phyloP scores from a whole-genome alignment of 2,888 invertebrate species.

The Hydraecia micacea region DNA sequence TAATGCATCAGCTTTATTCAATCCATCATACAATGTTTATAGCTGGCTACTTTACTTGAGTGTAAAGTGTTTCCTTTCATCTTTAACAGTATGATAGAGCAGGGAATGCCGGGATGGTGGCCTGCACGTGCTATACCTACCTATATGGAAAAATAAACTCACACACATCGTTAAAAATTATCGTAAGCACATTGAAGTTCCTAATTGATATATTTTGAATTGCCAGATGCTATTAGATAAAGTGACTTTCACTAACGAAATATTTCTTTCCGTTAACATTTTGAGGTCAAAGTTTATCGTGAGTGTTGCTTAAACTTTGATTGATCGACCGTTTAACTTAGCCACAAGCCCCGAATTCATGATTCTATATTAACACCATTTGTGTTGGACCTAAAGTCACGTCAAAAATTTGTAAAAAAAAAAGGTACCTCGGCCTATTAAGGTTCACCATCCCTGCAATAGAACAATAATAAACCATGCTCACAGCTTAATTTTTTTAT shows the following conservation, averaged over 20 bases:
- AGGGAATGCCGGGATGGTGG: neutral
- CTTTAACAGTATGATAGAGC: constrained; percentile 23
- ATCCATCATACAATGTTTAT: constrained; percentile 60
- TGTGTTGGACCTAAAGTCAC: neutral
- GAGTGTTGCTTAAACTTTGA: too few relatives aligned
- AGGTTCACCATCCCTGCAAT: neutral
- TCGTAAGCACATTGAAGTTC: neutral
- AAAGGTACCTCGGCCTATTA: neutral
- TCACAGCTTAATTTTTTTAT: neutral
- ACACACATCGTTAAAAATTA: neutral
- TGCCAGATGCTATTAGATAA: neutral
- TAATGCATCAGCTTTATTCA: constrained; percentile 43
- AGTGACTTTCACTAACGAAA: neutral
- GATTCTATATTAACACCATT: neutral
- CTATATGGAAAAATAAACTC: neutral
- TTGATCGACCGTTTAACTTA: neutral
- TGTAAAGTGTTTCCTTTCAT: constrained; percentile 56
- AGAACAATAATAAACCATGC: neutral
- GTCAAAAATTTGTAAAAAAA: neutral
- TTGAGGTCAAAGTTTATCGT: neutral
- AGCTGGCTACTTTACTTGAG: constrained; percentile 30
- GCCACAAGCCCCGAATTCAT: neutral
- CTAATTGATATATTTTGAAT: neutral
- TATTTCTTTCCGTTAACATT: neutral
- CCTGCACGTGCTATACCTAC: neutral